Conservation (phyloP, 2,113 vertebrate species). For the Corythaixoides concolor region DNA sequence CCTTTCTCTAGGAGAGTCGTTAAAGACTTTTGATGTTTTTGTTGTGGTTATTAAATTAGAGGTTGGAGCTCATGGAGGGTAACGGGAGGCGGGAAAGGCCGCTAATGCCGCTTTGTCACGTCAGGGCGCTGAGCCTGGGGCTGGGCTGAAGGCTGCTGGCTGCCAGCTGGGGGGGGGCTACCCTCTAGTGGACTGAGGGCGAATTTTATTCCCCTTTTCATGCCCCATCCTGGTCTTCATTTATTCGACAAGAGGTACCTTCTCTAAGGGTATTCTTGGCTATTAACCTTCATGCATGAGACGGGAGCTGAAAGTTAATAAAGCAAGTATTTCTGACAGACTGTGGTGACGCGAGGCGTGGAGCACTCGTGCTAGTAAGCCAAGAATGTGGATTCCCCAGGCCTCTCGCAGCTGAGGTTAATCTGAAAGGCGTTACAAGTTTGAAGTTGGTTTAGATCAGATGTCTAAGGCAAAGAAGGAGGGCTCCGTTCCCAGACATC, state of each 20-base stretch:
- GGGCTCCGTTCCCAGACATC: constrained; percentile 41
- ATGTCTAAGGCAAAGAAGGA: constrained; percentile 23
- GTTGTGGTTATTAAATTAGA: constrained; percentile 15
- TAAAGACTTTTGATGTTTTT: constrained; percentile 4
- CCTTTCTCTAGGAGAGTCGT: neutral
- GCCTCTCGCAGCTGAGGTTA: constrained; percentile 53
- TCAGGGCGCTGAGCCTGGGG: neutral
- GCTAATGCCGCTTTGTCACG: neutral
- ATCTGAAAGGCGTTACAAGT: constrained; percentile 19
- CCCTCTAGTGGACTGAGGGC: constrained; percentile 72
- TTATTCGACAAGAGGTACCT: constrained; percentile 24
- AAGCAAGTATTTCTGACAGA: constrained; percentile 64
- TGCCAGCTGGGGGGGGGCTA: neutral
- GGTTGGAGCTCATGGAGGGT: neutral
- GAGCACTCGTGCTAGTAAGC: constrained; percentile 49
- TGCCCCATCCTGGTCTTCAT: neutral
- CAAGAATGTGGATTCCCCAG: constrained; percentile 64
- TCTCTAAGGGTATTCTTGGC: constrained; percentile 8
- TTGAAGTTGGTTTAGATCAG: constrained; percentile 39
- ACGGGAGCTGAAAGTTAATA: constrained; percentile 68
- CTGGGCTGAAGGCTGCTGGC: neutral
- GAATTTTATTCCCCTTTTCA: constrained; percentile 43
- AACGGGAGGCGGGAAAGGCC: neutral
- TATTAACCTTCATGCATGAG: constrained; percentile 69
- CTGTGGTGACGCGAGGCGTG: constrained; percentile 46